phyloP scores from a whole-genome alignment of 1,140 invertebrate species.

The Heliothis virescens region DNA sequence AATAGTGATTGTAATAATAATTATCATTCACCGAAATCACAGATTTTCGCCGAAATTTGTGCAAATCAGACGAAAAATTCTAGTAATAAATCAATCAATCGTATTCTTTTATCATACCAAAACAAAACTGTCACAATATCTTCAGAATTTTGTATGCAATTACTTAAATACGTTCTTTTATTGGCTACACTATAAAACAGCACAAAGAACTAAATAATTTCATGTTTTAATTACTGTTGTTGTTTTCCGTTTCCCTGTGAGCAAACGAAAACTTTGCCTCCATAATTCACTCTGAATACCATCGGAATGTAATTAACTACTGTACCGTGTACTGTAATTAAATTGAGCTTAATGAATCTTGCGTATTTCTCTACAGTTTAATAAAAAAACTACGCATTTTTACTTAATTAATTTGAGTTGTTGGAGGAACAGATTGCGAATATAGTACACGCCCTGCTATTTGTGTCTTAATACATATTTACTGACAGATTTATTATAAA shows the following conservation, averaged over 20 bases:
- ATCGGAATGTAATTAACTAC: slow-evolving; percentile 49
- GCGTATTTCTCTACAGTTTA: slow-evolving; percentile 21
- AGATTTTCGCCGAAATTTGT: too few species aligned
- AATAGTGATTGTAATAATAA: too few species aligned
- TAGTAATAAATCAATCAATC: too few species aligned
- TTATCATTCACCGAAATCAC: too few species aligned
- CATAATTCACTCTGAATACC: slow-evolving; percentile 44
- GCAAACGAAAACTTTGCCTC: slow-evolving; percentile 31
- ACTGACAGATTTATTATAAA: neutral
- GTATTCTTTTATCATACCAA: too few species aligned
- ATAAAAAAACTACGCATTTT: slow-evolving; percentile 14
- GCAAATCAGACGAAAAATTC: too few species aligned
- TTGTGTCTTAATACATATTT: too few species aligned
- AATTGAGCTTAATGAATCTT: slow-evolving; percentile 43
- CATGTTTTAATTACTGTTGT: slow-evolving; percentile 39
- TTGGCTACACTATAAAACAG: neutral
- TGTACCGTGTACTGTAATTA: slow-evolving; percentile 43
- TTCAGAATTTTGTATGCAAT: neutral
- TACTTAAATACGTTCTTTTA: neutral
- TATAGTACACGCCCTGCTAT: too few species aligned
- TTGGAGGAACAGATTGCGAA: neutral
- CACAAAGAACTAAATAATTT: slow-evolving; percentile 25
- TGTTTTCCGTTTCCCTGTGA: slow-evolving; percentile 27
- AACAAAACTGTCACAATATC: too few species aligned
- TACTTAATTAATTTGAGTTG: neutral